phyloP scores from a whole-genome alignment of 2,113 vertebrate species.

The Megaleporinus macrocephalus region DNA sequence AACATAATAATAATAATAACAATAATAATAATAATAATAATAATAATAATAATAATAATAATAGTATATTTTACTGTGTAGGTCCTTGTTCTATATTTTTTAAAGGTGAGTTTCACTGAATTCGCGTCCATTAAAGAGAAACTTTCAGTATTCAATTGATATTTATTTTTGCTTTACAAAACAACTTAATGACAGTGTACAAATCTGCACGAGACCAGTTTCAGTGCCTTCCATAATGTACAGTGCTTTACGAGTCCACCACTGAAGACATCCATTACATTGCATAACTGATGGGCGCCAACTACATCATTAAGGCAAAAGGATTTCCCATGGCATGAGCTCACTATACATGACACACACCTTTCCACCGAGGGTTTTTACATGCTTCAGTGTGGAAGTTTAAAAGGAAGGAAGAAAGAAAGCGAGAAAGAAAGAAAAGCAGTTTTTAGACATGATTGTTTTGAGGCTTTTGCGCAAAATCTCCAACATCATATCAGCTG shows the following conservation, averaged over 20 bases:
- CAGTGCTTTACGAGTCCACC: conserved; percentile 55
- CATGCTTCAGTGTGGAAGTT: conserved; percentile 46
- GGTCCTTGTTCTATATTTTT: no score
- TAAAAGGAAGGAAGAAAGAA: neutral
- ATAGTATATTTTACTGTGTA: neutral
- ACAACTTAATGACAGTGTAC: conserved; percentile 58
- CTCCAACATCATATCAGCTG: conserved; percentile 29
- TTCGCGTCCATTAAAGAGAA: neutral
- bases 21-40: neutral
- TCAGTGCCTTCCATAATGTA: conserved; percentile 44
- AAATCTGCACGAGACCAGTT: conserved; percentile 59
- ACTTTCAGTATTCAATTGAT: conserved; percentile 33
- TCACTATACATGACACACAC: conserved; percentile 44
- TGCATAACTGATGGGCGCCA: conserved; percentile 61
- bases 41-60: neutral
- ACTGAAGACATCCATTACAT: conserved; percentile 60
- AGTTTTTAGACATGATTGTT: conserved; percentile 49
- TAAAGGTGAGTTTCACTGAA: no score
- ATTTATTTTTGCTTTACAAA: conserved; percentile 63
- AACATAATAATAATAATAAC: neutral
- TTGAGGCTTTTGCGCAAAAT: conserved; percentile 37
- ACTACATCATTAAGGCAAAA: conserved; percentile 63
- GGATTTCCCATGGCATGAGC: conserved; percentile 46
- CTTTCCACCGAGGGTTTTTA: conserved; percentile 46
- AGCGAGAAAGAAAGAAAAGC: neutral